Conservation (phyloP, 2,797 vertebrate genomes). For the Molossus alvarezi region DNA sequence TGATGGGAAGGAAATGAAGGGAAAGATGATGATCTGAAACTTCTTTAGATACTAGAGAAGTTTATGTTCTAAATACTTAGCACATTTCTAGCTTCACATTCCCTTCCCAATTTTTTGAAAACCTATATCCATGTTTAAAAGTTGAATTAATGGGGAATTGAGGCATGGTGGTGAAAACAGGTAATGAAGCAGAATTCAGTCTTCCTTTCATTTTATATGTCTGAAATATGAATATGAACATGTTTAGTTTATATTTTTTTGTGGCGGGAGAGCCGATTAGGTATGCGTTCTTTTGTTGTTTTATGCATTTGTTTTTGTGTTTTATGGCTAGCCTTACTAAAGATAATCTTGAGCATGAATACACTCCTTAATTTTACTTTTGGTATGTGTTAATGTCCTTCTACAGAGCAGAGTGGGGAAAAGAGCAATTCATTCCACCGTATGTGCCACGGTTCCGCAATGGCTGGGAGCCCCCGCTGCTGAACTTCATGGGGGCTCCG, state of each 20-base stretch:
- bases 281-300: not conserved
- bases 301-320: too few relatives aligned
- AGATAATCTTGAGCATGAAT: not conserved
- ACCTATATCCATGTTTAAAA: not conserved
- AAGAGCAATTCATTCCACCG: constrained; percentile 95
- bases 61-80: not conserved
- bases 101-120: not conserved
- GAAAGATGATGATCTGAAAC: not conserved
- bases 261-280: not conserved
- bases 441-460: constrained; percentile 94
- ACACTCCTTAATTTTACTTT: not conserved
- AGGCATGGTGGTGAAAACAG: not conserved
- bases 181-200: not conserved
- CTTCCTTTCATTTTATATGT: not conserved
- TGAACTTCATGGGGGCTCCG: constrained; percentile 87
- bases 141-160: not conserved
- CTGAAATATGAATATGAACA: not conserved
- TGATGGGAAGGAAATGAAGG: not conserved
- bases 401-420: constrained; percentile 96
- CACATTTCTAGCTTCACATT: not conserved
- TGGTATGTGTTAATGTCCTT: constrained; percentile 10
- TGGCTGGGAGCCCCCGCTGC: constrained; percentile 95
- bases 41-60: not conserved
- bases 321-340: not conserved
- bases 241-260: not conserved